These are phyloP conservation scores for Rhopalosiphum nymphaeae DNA, from an alignment of 2,888 invertebrate species.

Conservation along the genomic window DNA sequence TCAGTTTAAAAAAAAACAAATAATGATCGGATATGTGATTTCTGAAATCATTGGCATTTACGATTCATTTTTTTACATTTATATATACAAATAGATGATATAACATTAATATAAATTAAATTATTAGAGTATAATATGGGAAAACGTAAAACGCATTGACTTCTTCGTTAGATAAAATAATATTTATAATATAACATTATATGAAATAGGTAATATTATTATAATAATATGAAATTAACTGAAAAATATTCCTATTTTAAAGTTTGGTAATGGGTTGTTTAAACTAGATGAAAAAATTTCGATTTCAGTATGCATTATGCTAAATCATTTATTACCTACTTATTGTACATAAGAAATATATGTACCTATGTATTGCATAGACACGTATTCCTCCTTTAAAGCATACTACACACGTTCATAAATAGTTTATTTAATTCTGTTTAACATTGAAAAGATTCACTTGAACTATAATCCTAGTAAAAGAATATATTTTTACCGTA, in stretches of 20 bases:
- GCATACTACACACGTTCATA: background rate
- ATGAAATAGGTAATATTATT: background rate
- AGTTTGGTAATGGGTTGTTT: background rate
- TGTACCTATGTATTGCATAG: background rate
- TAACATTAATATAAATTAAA: background rate
- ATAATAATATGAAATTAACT: background rate
- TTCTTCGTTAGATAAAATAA: background rate
- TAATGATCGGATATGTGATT: too few species aligned
- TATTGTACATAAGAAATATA: background rate
- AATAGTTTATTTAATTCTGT: background rate
- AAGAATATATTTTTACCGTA: background rate
- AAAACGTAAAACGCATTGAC: background rate
- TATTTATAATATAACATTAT: background rate
- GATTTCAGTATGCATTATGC: background rate
- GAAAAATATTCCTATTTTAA: background rate
- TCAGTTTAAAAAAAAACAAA: too few species aligned
- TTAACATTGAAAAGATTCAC: background rate
- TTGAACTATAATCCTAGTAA: background rate
- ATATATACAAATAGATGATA: too few species aligned
- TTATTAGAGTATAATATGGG: background rate
- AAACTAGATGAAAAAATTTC: background rate
- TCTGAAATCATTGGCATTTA: too few species aligned
- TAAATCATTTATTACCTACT: background rate
- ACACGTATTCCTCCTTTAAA: background rate
- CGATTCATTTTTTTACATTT: too few species aligned